A percentile compares a stretch with the other conserved stretches of the same genome.
These are phyloP conservation scores for Ictidomys tridecemlineatus DNA, from an alignment of 2,113 vertebrate species.

Conservation along the genomic window DNA sequence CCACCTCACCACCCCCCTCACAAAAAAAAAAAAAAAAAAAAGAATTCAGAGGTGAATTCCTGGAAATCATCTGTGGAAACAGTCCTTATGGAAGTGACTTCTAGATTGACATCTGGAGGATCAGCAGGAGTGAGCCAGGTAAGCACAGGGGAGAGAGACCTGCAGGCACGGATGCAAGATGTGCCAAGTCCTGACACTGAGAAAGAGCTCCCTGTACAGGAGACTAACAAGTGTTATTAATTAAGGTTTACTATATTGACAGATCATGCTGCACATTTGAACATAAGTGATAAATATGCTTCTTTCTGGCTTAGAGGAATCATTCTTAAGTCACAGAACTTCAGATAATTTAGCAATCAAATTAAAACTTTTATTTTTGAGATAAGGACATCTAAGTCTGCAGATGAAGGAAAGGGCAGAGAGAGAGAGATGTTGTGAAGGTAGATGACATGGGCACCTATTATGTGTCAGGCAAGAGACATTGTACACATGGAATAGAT, in stretches of 20 bases:
- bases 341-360: neutral
- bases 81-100: neutral
- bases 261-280: neutral
- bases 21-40: neutral
- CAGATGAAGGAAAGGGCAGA: neutral
- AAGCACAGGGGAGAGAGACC: neutral
- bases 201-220: neutral
- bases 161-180: neutral
- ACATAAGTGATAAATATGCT: neutral
- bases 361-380: conserved; percentile 27
- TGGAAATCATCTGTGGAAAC: neutral
- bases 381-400: neutral
- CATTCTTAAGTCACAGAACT: neutral
- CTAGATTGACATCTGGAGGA: neutral
- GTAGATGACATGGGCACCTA: neutral
- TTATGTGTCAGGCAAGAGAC: neutral
- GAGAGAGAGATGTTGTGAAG: neutral
- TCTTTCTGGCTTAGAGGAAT: neutral
- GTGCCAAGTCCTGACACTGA: neutral
- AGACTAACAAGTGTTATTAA: neutral
- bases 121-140: neutral
- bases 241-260: neutral
- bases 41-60: neutral
- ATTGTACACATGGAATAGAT: neutral
- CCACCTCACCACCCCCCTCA: too few species aligned